These are phyloP conservation scores for Drosophila kokeensis DNA, from an alignment of 2,888 invertebrate species.

Conservation along the genomic window DNA sequence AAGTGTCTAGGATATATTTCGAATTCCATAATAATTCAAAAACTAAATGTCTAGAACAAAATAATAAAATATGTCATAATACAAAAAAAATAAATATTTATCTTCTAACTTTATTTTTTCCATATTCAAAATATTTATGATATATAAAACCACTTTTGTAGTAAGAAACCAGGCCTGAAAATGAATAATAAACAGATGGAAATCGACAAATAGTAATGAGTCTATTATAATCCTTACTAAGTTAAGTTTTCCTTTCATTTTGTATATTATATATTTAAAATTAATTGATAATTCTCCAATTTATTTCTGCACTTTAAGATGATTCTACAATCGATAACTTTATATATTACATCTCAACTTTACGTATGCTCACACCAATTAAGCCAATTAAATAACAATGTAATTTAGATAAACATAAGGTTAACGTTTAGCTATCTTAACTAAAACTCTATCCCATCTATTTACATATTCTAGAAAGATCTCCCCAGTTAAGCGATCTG, in stretches of 20 bases:
- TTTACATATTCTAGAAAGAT: conserved; percentile 2
- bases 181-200: background rate
- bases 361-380: background rate
- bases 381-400: background rate
- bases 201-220: background rate
- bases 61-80: background rate
- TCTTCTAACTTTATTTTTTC: background rate
- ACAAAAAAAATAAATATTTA: background rate
- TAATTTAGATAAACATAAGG: background rate
- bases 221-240: background rate
- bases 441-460: background rate
- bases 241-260: too few relatives aligned
- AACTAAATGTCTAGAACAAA: background rate
- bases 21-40: background rate
- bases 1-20: background rate
- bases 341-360: background rate
- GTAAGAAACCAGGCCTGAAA: background rate
- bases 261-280: background rate
- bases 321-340: background rate
- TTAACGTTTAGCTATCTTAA: background rate
- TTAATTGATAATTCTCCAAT: background rate
- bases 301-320: background rate
- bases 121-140: background rate
- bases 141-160: background rate
- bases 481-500: conserved; percentile 20